These are phyloP conservation scores for Acanthis flammea DNA, from an alignment of 2,797 vertebrate species.

Conservation along the genomic window DNA sequence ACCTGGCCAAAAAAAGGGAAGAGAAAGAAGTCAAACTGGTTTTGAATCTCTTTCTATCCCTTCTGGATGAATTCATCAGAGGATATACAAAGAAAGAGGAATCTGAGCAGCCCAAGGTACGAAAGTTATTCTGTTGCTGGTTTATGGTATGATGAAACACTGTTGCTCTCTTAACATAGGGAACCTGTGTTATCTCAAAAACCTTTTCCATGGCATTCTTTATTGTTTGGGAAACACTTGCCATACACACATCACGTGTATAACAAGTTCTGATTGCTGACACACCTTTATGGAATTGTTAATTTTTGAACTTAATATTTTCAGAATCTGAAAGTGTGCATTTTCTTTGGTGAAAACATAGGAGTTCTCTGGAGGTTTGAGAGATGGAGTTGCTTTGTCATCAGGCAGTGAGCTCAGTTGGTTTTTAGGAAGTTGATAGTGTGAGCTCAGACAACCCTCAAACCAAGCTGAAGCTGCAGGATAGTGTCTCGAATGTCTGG, in stretches of 20 bases:
- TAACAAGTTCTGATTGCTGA: neutral
- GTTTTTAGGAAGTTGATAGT: neutral
- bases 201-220: neutral
- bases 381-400: neutral
- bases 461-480: neutral
- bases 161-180: neutral
- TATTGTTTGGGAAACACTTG: neutral
- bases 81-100: slow-evolving; percentile 90
- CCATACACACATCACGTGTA: fast-evolving
- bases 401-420: neutral
- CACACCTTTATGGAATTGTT: neutral
- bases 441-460: neutral
- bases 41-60: slow-evolving; percentile 95
- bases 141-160: neutral
- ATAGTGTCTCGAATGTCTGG: neutral
- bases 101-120: slow-evolving; percentile 88
- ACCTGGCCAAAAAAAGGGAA: slow-evolving; percentile 84
- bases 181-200: neutral
- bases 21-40: slow-evolving; percentile 92
- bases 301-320: neutral
- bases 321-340: neutral
- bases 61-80: slow-evolving; percentile 94
- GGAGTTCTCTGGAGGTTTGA: neutral
- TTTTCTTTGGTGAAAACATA: neutral
- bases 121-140: neutral